Base-by-base conservation (phyloP, 2,888 invertebrate genomes). In the Heliconius aoede region DNA sequence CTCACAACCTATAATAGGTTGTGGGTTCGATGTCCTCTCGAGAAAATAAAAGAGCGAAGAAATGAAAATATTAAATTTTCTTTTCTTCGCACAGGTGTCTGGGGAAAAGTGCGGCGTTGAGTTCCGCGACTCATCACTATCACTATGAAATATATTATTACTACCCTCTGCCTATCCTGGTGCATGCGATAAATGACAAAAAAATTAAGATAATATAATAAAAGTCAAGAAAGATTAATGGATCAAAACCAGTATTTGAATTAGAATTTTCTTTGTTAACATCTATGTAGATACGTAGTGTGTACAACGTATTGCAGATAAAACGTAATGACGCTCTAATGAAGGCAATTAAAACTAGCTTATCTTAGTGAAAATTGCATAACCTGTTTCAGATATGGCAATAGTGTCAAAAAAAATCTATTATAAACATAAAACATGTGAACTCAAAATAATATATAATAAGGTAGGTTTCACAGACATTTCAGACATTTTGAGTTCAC, bases 301-400 rank as follows among this genome's bases (percentile, higher is more conserved):
- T 4, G 36, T 24, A 64, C n/a, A 36, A 65, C 36, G 65, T 65
- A 24, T 40, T 24, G 18, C 36, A 72, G 58, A 36, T 58, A 58
- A 72, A 60, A 36, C 60, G 32, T 72, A 72, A 72, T 72, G 36
- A 72, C 72, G 36, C 18, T 36, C 26, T 40, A 61, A 72, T 72
- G 60, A 61, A 72, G 36, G 72, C 60, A 72, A 72, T 36, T 72
- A 61, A 69, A 71, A 36, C 4, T 24, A 15, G 40, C 40, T 60
- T 72, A 72, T 61, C 72, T 72, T 61, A 26, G 72, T 61, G 36
- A 11, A 40, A 72, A 72, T 72, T 72, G 72, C 72, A 72, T 61
- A 60, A 72, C 69, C 30, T 69, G 30, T 69, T 69, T 55, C 11
- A 69, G 3, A 30, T 46, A 69, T 51, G 40, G 24, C 46, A 46